Evolutionary conservation across 1,140 invertebrate species (phyloP).

Genomic region (Drosophila tristis): DNA sequence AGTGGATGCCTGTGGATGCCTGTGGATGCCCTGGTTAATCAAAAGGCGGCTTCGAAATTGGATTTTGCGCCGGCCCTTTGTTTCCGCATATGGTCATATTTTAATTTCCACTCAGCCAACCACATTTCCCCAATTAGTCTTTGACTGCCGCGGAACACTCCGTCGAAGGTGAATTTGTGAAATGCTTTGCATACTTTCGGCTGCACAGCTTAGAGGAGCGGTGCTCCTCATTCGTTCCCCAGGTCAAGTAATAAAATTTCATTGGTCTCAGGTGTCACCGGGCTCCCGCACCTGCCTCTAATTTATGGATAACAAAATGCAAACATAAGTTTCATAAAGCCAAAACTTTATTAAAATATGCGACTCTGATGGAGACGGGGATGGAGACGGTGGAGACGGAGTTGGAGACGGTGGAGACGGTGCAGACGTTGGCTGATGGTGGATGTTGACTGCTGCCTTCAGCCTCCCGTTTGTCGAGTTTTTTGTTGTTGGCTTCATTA

Average conservation of each 20-base stretch:
- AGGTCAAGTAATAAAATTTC: conserved; percentile 60
- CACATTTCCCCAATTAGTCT: conserved; percentile 36
- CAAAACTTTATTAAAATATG: conserved; percentile 79
- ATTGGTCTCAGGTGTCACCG: conserved; percentile 65
- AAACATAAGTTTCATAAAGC: conserved; percentile 63
- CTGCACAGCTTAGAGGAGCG: neutral
- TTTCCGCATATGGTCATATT: conserved; percentile 13
- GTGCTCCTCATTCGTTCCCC: neutral
- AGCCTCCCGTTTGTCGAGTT: conserved; percentile 6
- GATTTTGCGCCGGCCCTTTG: conserved; percentile 17
- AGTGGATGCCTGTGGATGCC: too few relatives aligned
- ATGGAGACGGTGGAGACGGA: conserved; percentile 1
- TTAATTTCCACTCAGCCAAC: conserved; percentile 35
- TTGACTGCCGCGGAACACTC: conserved; percentile 10
- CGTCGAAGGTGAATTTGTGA: conserved; percentile 12
- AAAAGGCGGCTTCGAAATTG: conserved; percentile 26
- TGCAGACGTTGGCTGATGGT: conserved; percentile 21
- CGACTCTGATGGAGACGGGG: conserved; percentile 34
- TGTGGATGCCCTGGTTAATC: too few relatives aligned
- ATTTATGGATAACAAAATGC: conserved; percentile 76
- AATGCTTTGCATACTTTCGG: conserved; percentile 40
- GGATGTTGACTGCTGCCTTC: neutral
- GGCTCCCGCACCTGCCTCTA: conserved; percentile 33
- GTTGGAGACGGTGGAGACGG: neutral
- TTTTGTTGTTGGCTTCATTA: conserved; percentile 64